Evolutionary conservation across 2,797 vertebrate genomes (phyloP), one percentile per base, ranked within the genome.

Genomic region (Menidia menidia): DNA sequence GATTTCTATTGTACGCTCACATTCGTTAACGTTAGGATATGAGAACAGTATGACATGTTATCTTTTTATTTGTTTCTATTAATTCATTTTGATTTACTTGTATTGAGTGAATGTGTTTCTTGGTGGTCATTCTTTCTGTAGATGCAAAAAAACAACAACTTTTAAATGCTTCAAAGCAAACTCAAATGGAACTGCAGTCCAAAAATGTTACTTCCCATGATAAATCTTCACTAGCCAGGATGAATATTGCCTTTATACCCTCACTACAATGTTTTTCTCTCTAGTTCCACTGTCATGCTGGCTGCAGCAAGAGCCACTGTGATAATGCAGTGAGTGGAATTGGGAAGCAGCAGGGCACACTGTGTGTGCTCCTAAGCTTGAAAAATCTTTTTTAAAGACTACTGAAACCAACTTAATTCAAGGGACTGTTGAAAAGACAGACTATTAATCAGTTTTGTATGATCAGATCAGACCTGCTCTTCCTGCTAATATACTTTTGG

Each of bases 361-460:
- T 85, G 75, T 75, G 64, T 50, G 54, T 78, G 81, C 82, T 77
- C 77, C 87, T 82, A 81, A 89, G 84, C 85, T 84, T 89, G 81
- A 83, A 81, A 83, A 85, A 89, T 86, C 77, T 85, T 85, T 82
- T 83, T 25, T 77, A 74, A 65, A 56, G 59, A 72, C 72, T 33
- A 18, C 51, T 73, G 56, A 83, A 88, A 73, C 75, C 83, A 44
- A 77, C 43, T 66, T 65, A 77, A 83, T 67, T 58, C 77, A 67
- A 83, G 73, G 70, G 47, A 72, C 78, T 80, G 55, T 76, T 82
- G 83, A 85, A 73, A 84, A 71, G 66, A 33, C 73, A 75, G 72
- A 84, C 83, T 84, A 88, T 87, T 88, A 84, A 88, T 90, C 86
- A 87, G 80, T 70, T 88, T 74, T 65, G 66, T 84, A 69, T 77